Evolutionary conservation across 2,888 invertebrate species (phyloP).

Genomic region (Venusia cambrica): DNA sequence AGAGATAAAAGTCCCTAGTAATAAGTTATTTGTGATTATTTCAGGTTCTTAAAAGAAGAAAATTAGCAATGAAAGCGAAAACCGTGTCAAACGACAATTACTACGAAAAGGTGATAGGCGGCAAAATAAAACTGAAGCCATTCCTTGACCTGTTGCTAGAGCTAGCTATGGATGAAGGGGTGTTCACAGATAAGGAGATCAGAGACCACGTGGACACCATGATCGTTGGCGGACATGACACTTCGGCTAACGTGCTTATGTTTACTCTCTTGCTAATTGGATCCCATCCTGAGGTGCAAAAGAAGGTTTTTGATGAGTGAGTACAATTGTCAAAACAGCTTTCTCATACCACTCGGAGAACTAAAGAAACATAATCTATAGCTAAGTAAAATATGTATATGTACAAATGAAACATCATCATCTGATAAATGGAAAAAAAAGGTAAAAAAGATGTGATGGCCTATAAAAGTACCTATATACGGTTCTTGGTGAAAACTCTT

Average conservation of each 20-base stretch:
- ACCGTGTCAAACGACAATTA: slow-evolving; percentile 31
- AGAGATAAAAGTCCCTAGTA: too few relatives aligned
- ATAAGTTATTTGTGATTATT: neutral
- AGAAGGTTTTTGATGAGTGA: slow-evolving; percentile 54
- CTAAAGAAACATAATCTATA: too few relatives aligned
- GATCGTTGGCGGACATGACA: slow-evolving; percentile 79
- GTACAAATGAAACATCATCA: too few relatives aligned
- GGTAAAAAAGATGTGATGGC: too few relatives aligned
- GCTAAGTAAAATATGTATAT: too few relatives aligned
- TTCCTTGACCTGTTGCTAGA: slow-evolving; percentile 80
- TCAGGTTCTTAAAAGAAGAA: slow-evolving; percentile 53
- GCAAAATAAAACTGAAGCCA: slow-evolving; percentile 60
- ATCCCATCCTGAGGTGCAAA: slow-evolving; percentile 61
- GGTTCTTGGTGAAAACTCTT: too few relatives aligned
- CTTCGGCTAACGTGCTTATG: slow-evolving; percentile 64
- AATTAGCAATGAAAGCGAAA: slow-evolving; percentile 44
- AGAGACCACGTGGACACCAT: slow-evolving; percentile 81
- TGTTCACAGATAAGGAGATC: slow-evolving; percentile 71
- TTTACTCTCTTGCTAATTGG: slow-evolving; percentile 64
- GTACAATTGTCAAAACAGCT: too few relatives aligned
- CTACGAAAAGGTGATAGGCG: slow-evolving; percentile 39
- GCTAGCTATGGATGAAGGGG: slow-evolving; percentile 56
- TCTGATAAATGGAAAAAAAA: too few relatives aligned
- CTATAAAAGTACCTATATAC: too few relatives aligned
- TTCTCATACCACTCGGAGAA: too few relatives aligned